Evolutionary conservation across 1,140 invertebrate species (phyloP), one percentile per base, ranked within the genome.

Genomic region (Penaeus vannamei): DNA sequence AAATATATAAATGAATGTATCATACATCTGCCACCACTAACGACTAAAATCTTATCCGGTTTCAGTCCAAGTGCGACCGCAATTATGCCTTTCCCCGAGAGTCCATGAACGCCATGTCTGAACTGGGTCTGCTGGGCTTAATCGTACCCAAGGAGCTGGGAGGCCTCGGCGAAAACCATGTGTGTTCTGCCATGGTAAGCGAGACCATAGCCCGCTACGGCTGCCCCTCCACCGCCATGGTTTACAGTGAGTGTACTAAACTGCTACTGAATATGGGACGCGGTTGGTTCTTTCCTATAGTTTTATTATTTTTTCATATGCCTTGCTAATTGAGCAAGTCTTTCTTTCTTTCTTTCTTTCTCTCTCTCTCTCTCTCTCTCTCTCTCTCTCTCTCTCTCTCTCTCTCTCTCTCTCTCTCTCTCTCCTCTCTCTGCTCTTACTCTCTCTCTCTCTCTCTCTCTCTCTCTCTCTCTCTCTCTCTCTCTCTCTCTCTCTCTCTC

Each of bases 171-270:
- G 76, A 91, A 46, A 83, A 64, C 60, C 90, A 91, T 29, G 64
- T 61, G 8, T 87, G 84, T 53, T 77, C 86, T 17, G 60, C 90
- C 32, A 91, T 91, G 90, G 59, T 91, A 19, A 46, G 83, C 23
- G 91, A 91, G 79, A 91, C 91, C 60, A 84, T 91, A 23, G 90
- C 90, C 1, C 42, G 91, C n/a, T 91, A 91, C 64, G 91, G 91
- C 19, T 91, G 91, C 46, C 91, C 91, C 5, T 89, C 86, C 22
- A 91, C 91, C 17, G 84, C 91, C 62, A 91, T 91, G 90, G 90
- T 91, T 26, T 91, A 91, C 79, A 88, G 90, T 91, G 87, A 42
- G 90, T 91, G 77, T 89, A 3, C 0, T 14, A 4, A 69, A 66
- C 29, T 26, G 53, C 8, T 7, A n/a, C 77, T 80, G 12, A 53